A percentile compares a stretch with the other conserved stretches of the same genome.
Evolutionary conservation across 2,888 invertebrate genomes (phyloP).

Genomic region (Norana najaformis): DNA sequence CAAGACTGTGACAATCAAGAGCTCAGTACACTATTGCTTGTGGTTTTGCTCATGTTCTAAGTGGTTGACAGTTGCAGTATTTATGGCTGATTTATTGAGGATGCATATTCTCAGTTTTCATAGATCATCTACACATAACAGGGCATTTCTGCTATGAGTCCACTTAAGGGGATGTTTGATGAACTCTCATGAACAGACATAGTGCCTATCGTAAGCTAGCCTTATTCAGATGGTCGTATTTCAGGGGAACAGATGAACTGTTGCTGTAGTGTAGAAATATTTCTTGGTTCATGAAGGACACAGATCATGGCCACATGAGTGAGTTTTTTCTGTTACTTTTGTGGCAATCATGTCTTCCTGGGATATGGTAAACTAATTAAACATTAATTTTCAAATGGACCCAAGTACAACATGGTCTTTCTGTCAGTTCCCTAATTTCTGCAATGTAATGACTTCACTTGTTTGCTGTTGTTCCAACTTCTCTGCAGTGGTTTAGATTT

Average conservation of each 20-base stretch:
- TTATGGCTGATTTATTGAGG: neutral
- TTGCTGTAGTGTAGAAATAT: neutral
- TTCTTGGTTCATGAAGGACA: neutral
- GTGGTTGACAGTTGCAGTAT: conserved; percentile 1
- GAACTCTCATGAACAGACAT: neutral
- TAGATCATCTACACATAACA: neutral
- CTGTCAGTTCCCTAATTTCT: neutral
- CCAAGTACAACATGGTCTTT: too few species aligned
- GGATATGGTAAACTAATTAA: neutral
- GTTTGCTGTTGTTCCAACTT: neutral
- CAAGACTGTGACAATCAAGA: neutral
- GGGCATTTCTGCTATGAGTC: neutral
- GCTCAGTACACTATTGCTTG: neutral
- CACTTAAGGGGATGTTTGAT: neutral
- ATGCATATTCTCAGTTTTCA: neutral
- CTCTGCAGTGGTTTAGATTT: neutral
- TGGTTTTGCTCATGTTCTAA: neutral
- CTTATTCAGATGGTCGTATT: too few species aligned
- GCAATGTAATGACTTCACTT: too few species aligned
- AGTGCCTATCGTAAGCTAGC: conserved; percentile 13
- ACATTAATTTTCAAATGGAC: neutral
- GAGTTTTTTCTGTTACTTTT: neutral
- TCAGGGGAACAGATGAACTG: too few species aligned
- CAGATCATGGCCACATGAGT: neutral
- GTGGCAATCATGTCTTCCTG: neutral